These are phyloP conservation scores for Lota lota DNA, from an alignment of 2,113 vertebrate species.

Conservation along the genomic window DNA sequence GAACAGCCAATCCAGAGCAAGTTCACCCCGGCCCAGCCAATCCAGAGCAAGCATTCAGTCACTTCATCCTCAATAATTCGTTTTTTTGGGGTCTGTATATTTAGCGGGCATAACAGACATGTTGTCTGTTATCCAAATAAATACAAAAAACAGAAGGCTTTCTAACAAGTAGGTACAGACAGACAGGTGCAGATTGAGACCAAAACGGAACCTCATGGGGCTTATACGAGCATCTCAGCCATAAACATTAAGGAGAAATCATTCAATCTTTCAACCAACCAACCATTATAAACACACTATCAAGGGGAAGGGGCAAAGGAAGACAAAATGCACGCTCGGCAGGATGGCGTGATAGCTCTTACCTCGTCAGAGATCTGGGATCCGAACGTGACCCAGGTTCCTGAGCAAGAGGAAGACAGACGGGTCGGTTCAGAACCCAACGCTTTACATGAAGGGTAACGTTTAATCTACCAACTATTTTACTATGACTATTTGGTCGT, in stretches of 20 bases:
- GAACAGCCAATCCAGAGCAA: constrained; percentile 19
- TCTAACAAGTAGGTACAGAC: no score
- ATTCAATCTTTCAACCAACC: no score
- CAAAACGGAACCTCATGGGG: no score
- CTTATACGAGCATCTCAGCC: no score
- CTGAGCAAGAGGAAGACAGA: constrained; percentile 55
- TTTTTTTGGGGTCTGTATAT: background rate
- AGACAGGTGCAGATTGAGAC: background rate
- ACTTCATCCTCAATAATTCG: background rate
- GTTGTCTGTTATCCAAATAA: constrained; percentile 11
- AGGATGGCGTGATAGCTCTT: constrained; percentile 40
- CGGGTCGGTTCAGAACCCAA: background rate
- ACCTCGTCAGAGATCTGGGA: constrained; percentile 93
- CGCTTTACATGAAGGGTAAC: background rate
- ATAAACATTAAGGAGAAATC: no score
- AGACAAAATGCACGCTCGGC: background rate
- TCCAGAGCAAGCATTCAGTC: no score
- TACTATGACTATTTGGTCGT: no score
- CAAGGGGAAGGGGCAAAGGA: constrained; percentile 4
- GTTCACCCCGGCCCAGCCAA: constrained; percentile 9
- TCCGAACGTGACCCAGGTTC: constrained; percentile 92
- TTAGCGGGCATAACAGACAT: background rate
- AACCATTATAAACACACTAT: background rate
- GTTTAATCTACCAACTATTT: no score
- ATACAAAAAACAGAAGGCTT: no score